phyloP scores from a whole-genome alignment of 2,113 vertebrate genomes.

The Accipiter cooperii region DNA sequence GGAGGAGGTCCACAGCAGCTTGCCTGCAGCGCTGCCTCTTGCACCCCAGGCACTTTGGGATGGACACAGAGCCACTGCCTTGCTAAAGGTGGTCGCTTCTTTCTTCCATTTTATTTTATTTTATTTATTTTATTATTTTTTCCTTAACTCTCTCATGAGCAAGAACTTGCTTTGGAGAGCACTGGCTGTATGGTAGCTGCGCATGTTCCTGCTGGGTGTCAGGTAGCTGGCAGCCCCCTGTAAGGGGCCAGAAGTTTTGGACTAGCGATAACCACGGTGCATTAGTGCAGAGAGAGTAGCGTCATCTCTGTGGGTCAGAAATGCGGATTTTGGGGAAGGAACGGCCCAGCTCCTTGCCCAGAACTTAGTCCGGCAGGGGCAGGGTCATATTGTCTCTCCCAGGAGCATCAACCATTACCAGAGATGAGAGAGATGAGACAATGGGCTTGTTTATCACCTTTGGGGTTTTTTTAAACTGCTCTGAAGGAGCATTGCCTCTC shows the following conservation, averaged over 20 bases:
- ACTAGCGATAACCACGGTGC: not conserved
- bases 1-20: not conserved
- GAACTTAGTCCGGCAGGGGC: not conserved
- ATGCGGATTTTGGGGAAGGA: not conserved
- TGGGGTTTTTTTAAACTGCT: not conserved
- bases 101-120: not conserved
- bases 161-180: not conserved
- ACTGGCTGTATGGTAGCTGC: accelerated
- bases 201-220: accelerated
- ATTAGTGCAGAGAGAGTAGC: not conserved
- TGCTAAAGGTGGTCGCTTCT: not conserved
- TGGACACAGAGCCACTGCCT: not conserved
- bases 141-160: not conserved
- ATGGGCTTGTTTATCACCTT: not conserved
- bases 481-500: not conserved
- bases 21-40: not conserved
- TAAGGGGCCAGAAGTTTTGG: not conserved
- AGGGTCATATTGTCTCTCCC: not conserved
- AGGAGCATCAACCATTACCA: not conserved
- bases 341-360: not conserved
- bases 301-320: accelerated
- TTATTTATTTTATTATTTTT: not conserved
- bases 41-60: not conserved
- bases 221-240: not conserved
- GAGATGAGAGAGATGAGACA: not conserved